phyloP scores from a whole-genome alignment of 1,140 invertebrate species.

The Microplitis demolitor region DNA sequence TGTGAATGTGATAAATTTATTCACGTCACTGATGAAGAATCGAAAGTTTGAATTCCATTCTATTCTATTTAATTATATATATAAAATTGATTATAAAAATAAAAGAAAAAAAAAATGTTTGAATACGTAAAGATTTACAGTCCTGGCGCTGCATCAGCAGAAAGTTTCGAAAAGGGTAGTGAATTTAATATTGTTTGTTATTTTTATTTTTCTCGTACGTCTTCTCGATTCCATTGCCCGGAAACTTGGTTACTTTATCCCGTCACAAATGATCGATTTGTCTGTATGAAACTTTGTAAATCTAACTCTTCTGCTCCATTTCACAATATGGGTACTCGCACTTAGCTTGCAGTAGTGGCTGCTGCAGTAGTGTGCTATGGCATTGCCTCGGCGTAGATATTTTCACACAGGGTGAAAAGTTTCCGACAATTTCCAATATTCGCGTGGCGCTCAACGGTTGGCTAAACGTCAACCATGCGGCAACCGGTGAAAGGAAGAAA shows the following conservation, averaged over 20 bases:
- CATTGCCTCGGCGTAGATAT: conserved; percentile 7
- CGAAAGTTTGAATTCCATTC: no score
- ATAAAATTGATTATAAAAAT: no score
- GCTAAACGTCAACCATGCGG: conserved; percentile 23
- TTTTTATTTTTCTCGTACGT: not conserved
- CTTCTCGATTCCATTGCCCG: not conserved
- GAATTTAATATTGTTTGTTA: no score
- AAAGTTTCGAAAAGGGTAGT: no score
- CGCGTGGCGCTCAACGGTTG: conserved; percentile 1
- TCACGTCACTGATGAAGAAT: no score
- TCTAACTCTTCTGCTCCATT: conserved; percentile 25
- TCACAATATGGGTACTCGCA: conserved; percentile 20
- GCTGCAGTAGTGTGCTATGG: no score
- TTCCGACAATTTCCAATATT: conserved; percentile 32
- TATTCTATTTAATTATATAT: no score
- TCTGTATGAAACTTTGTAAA: conserved; percentile 16
- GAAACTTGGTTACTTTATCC: not conserved
- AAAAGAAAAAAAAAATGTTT: no score
- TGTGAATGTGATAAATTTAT: no score
- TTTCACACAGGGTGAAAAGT: conserved; percentile 17
- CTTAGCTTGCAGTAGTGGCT: not conserved
- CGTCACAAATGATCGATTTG: conserved; percentile 24
- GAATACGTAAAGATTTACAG: no score
- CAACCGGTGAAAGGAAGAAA: conserved; percentile 10
- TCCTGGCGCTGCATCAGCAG: no score